phyloP scores from a whole-genome alignment of 2,888 invertebrate genomes.

The Noctua comes region DNA sequence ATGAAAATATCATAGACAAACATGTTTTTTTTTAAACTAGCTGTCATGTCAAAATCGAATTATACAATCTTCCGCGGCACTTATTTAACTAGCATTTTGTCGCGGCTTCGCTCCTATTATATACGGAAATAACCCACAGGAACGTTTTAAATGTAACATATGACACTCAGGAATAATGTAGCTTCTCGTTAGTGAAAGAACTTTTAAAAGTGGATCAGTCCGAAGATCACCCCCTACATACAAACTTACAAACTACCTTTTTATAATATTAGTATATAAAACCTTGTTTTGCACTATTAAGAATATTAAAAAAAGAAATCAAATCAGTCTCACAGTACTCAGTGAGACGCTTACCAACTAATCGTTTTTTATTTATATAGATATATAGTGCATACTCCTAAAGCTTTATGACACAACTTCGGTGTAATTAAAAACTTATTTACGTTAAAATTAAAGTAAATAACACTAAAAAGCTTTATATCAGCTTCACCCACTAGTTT shows the following conservation, averaged over 20 bases:
- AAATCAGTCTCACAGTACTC: background rate
- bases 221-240: too few species aligned
- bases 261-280: too few species aligned
- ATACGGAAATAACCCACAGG: too few species aligned
- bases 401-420: slow-evolving; percentile 7
- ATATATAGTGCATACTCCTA: background rate
- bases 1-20: background rate
- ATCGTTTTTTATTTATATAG: background rate
- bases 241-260: too few species aligned
- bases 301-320: background rate
- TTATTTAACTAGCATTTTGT: background rate
- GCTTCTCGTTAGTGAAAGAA: too few species aligned
- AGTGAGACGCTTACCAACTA: background rate
- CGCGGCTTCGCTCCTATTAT: too few species aligned
- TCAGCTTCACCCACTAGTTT: slow-evolving; percentile 32
- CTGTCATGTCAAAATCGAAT: background rate
- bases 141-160: too few species aligned
- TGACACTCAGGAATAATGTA: too few species aligned
- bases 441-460: slow-evolving; percentile 29
- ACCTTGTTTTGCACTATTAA: background rate
- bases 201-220: too few species aligned
- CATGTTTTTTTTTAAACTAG: background rate
- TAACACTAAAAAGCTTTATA: slow-evolving; percentile 21
- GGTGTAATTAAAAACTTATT: slow-evolving; percentile 46
- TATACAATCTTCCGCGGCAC: background rate